Base-by-base conservation (phyloP, 2,888 invertebrate genomes). In the Dorcus hopei region DNA sequence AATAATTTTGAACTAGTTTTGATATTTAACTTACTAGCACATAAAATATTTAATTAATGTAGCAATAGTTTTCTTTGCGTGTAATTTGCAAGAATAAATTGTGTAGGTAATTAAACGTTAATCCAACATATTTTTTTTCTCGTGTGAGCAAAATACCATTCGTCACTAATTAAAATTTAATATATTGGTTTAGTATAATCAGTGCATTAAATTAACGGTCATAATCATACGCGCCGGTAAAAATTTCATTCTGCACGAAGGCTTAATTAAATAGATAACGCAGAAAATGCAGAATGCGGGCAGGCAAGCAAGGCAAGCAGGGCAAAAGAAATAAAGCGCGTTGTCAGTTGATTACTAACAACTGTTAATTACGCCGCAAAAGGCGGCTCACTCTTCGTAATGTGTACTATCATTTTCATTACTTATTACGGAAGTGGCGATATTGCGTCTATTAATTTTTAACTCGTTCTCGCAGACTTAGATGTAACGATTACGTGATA, bases 201-300 rank as follows among this genome's bases (percentile, higher is more conserved):
- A 19, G 19, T 19, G 45, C 23, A 45, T 16, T 45, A 45, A 9
- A 9, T 45, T 19, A 42, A 42, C 7, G 42, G 42, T 42, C 42
- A 42, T 42, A 42, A 16, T 42, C 11, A 16, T 14, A 14, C 7
- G 26, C 26, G 26, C 7, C 26, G 26, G 26, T 33, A 33, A 33
- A 33, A 33, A 14, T 45, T 19, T 45, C 23, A 45, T 42, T 26
- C n/a, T 42, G 11, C 51, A 57, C 52, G 57, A 57, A 57, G 57
- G 55, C 52, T 57, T 52, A 57, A 57, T 57, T 47, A 57, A 57
- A 52, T 47, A 47, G 52, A 57, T 57, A 57, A 57, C 52, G 39
- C 26, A 57, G 52, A 52, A 52, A 49, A 43, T 57, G 57, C 48
- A 57, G 52, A 57, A 57, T 57, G 52, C 57, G 52, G 52, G 57